These are phyloP conservation scores for Anomalospiza imberbis DNA, from an alignment of 2,797 vertebrate species.

Conservation along the genomic window DNA sequence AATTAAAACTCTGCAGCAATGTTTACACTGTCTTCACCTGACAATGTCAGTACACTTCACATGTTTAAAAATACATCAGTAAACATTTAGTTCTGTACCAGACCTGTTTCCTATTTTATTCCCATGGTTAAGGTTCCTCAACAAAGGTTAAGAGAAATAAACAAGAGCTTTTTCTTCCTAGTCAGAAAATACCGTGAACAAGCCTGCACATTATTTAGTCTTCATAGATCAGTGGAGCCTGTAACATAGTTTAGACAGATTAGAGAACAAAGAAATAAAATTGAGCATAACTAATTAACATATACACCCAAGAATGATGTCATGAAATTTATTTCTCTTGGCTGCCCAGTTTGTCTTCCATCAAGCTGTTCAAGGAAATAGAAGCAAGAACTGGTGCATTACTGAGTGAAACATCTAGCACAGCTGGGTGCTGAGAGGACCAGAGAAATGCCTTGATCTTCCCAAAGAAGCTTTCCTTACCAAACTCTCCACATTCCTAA, in stretches of 20 bases:
- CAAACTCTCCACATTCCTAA: background rate
- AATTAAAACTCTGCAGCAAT: slow-evolving; percentile 2
- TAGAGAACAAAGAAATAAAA: slow-evolving; percentile 56
- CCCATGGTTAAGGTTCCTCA: background rate
- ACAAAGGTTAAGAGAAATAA: slow-evolving; percentile 36
- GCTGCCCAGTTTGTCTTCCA: background rate
- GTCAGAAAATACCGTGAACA: background rate
- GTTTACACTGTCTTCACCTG: slow-evolving; percentile 15
- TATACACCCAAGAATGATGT: slow-evolving; percentile 33
- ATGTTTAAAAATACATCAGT: slow-evolving; percentile 25
- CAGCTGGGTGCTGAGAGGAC: background rate
- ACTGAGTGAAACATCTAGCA: background rate
- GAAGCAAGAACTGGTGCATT: background rate
- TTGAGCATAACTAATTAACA: slow-evolving; percentile 43
- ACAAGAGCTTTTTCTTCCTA: background rate
- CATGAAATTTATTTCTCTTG: slow-evolving; percentile 42
- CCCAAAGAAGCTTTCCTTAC: background rate
- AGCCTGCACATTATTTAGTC: slow-evolving; percentile 50
- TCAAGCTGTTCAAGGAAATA: slow-evolving; percentile 20
- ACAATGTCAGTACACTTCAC: background rate
- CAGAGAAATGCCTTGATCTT: background rate
- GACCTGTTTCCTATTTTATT: slow-evolving; percentile 8
- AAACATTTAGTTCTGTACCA: background rate
- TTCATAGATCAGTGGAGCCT: slow-evolving; percentile 42
- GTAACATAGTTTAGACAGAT: slow-evolving; percentile 47